phyloP scores from a whole-genome alignment of 2,888 invertebrate species.

The Exocentrus adspersus region DNA sequence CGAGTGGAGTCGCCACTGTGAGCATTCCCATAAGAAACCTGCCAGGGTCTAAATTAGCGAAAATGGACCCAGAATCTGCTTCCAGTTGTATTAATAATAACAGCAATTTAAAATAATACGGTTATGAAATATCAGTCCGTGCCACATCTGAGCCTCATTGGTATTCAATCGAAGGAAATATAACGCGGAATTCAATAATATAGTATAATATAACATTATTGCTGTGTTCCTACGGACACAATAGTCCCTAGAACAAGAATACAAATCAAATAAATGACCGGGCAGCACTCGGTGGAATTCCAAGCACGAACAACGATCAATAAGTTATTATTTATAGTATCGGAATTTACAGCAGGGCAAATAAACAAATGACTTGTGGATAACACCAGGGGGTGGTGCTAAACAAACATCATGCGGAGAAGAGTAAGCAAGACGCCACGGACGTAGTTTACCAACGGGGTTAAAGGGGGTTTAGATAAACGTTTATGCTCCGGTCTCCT shows the following conservation, averaged over 20 bases:
- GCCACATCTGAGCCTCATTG: conserved; percentile 15
- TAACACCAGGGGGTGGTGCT: conserved; percentile 56
- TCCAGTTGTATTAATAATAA: too few relatives aligned
- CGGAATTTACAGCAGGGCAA: conserved; percentile 56
- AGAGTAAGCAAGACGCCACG: conserved; percentile 27
- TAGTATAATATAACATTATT: conserved; percentile 57
- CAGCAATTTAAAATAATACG: too few relatives aligned
- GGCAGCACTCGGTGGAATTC: conserved; percentile 37
- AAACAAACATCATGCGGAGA: conserved; percentile 57
- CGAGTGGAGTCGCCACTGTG: too few relatives aligned
- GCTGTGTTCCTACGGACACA: conserved; percentile 55
- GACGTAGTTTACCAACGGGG: neutral
- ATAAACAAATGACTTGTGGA: conserved; percentile 59
- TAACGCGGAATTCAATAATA: conserved; percentile 55
- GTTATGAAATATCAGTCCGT: too few relatives aligned
- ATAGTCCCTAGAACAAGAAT: conserved; percentile 55
- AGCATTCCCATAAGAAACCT: too few relatives aligned
- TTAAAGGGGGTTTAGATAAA: too few relatives aligned
- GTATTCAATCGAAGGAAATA: conserved; percentile 40
- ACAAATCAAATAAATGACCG: conserved; percentile 59
- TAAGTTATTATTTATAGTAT: conserved; percentile 60
- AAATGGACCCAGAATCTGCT: too few relatives aligned
- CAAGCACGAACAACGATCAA: conserved; percentile 56
- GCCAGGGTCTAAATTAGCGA: too few relatives aligned
- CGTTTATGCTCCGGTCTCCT: too few relatives aligned